These are phyloP conservation scores for Apotomis betuletana DNA, from an alignment of 2,888 invertebrate genomes.

Conservation along the genomic window DNA sequence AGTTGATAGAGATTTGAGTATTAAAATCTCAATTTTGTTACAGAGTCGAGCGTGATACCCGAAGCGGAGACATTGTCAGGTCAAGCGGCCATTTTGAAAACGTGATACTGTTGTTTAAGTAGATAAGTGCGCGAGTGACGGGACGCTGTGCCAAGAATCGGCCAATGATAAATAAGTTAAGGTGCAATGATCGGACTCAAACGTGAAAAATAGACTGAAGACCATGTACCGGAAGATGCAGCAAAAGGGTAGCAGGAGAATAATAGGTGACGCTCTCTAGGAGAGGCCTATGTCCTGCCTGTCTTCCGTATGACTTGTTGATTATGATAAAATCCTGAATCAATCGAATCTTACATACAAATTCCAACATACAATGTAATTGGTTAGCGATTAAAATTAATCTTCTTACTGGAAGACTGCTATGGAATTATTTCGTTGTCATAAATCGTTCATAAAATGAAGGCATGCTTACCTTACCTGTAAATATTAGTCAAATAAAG, in stretches of 20 bases:
- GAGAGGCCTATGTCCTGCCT: neutral
- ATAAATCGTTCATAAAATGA: slow-evolving; percentile 5
- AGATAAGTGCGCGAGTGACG: slow-evolving; percentile 14
- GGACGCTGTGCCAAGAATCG: neutral
- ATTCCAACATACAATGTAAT: slow-evolving; percentile 1
- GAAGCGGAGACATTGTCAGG: slow-evolving; percentile 10
- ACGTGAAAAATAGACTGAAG: neutral
- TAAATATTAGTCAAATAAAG: slow-evolving; percentile 35
- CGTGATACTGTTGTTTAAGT: slow-evolving; percentile 37
- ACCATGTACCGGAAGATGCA: too few species aligned
- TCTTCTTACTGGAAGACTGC: slow-evolving; percentile 29
- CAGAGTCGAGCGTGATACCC: slow-evolving; percentile 37
- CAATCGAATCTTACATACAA: slow-evolving; percentile 7
- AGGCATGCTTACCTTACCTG: slow-evolving; percentile 18
- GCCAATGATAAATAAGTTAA: neutral
- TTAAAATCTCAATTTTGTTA: slow-evolving; percentile 17
- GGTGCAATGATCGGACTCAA: slow-evolving; percentile 5
- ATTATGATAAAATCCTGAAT: slow-evolving; percentile 2
- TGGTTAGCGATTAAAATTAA: slow-evolving; percentile 22
- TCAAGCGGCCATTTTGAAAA: slow-evolving; percentile 33
- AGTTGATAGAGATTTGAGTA: neutral
- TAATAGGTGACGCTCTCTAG: too few species aligned
- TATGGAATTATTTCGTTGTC: slow-evolving; percentile 26
- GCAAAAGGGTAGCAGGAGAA: too few species aligned
- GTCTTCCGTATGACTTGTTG: too few species aligned